phyloP scores from a whole-genome alignment of 2,797 vertebrate species.

The Nannoperca australis region DNA sequence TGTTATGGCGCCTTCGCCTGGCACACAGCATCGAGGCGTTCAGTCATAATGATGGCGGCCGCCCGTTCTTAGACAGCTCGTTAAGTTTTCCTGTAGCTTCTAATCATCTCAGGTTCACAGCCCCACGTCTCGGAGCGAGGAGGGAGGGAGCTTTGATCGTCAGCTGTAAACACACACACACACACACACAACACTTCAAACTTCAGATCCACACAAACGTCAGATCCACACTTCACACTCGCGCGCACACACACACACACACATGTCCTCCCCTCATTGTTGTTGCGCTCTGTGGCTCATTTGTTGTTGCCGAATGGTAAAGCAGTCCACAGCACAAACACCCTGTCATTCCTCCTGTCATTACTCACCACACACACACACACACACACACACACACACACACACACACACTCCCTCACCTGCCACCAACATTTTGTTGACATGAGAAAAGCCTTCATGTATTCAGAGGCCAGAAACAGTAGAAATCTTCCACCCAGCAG shows the following conservation, averaged over 20 bases:
- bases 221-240: not conserved
- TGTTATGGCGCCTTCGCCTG: slow-evolving; percentile 56
- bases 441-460: slow-evolving; percentile 32
- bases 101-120: slow-evolving; percentile 76
- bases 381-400: slow-evolving; percentile 5
- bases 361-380: slow-evolving; percentile 22
- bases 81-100: slow-evolving; percentile 71
- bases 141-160: slow-evolving; percentile 71
- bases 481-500: slow-evolving; percentile 23
- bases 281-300: slow-evolving; percentile 32
- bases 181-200: slow-evolving; percentile 14
- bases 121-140: slow-evolving; percentile 31
- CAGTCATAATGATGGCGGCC: slow-evolving; percentile 62
- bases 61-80: slow-evolving; percentile 62
- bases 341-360: slow-evolving; percentile 33
- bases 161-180: slow-evolving; percentile 57
- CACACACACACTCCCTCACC: slow-evolving; percentile 25
- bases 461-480: slow-evolving; percentile 20
- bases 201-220: too few relatives aligned
- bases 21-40: slow-evolving; percentile 27
- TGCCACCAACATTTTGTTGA: slow-evolving; percentile 35
- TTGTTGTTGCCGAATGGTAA: slow-evolving; percentile 52
- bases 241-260: not conserved
- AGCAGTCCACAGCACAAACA: slow-evolving; percentile 42
- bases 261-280: slow-evolving; percentile 19